phyloP scores from a whole-genome alignment of 2,888 invertebrate species.

The Crioceris asparagi region DNA sequence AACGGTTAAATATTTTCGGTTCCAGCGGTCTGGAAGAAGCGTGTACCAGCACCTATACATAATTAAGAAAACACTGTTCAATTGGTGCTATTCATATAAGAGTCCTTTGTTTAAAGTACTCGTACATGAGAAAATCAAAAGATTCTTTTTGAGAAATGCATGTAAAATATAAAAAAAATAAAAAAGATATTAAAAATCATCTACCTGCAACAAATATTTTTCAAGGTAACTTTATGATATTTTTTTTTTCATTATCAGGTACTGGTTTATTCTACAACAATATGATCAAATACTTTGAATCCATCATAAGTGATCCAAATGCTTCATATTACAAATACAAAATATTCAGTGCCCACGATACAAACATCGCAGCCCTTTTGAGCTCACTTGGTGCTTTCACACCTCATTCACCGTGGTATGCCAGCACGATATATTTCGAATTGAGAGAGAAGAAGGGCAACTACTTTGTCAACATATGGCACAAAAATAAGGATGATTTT shows the following conservation, averaged over 20 bases:
- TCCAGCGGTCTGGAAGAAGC: too few species aligned
- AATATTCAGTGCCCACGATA: constrained; percentile 68
- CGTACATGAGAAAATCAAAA: too few species aligned
- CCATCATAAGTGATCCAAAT: constrained; percentile 1
- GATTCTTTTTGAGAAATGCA: too few species aligned
- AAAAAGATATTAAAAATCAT: too few species aligned
- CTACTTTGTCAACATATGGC: constrained; percentile 10
- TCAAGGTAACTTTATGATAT: constrained; percentile 1
- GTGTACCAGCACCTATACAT: too few species aligned
- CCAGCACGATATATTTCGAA: constrained; percentile 58
- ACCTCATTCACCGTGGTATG: constrained; percentile 51
- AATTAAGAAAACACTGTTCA: too few species aligned
- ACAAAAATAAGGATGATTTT: constrained; percentile 9
- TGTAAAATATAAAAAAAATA: too few species aligned
- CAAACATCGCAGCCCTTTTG: constrained; percentile 58
- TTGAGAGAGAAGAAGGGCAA: constrained; percentile 37
- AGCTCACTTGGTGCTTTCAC: constrained; percentile 56
- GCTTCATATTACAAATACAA: constrained; percentile 42
- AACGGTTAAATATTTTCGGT: too few species aligned
- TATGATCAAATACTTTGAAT: constrained; percentile 9
- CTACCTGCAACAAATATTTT: too few species aligned
- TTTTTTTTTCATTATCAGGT: too few species aligned
- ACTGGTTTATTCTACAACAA: constrained; percentile 8
- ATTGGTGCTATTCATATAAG: too few species aligned
- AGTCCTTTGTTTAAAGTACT: too few species aligned